Percentiles rank a stretch among this genome's conserved stretches.
phyloP scores from a whole-genome alignment of 2,113 vertebrate species.

The Columba janthina region DNA sequence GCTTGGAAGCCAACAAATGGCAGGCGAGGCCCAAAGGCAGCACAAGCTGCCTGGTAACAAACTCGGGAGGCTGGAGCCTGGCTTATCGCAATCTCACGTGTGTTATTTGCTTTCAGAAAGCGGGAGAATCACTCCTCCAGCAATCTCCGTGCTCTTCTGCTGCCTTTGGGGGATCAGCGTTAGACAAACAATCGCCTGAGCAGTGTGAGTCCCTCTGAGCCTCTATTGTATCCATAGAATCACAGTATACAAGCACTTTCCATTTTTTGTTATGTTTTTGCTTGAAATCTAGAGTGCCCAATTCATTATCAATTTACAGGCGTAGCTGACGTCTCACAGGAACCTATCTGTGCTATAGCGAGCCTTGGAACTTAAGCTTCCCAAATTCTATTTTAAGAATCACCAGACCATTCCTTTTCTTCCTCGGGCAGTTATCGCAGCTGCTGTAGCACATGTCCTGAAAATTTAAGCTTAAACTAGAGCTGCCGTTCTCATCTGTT shows the following conservation, averaged over 20 bases:
- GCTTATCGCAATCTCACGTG: rapidly evolving
- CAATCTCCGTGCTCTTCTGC: rapidly evolving
- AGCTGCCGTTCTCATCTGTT: not conserved
- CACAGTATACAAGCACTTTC: rapidly evolving
- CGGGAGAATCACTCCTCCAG: not conserved
- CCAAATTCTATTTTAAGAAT: not conserved
- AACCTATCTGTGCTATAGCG: rapidly evolving
- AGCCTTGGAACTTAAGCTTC: not conserved
- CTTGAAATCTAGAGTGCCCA: not conserved
- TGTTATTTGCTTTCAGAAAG: rapidly evolving
- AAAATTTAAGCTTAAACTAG: not conserved
- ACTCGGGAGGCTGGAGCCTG: not conserved
- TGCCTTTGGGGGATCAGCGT: rapidly evolving
- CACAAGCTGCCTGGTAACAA: not conserved
- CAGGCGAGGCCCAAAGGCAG: not conserved
- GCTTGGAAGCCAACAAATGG: not conserved
- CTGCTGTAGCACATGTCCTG: slow-evolving; percentile 7
- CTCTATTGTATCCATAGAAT: rapidly evolving
- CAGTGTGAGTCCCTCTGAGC: rapidly evolving
- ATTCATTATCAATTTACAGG: not conserved
- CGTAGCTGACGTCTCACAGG: not conserved
- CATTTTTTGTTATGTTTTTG: rapidly evolving
- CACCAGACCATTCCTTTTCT: not conserved
- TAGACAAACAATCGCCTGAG: rapidly evolving
- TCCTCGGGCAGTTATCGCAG: slow-evolving; percentile 10